Conservation (phyloP, 2,113 vertebrate genomes). For the Peucedramus taeniatus region DNA sequence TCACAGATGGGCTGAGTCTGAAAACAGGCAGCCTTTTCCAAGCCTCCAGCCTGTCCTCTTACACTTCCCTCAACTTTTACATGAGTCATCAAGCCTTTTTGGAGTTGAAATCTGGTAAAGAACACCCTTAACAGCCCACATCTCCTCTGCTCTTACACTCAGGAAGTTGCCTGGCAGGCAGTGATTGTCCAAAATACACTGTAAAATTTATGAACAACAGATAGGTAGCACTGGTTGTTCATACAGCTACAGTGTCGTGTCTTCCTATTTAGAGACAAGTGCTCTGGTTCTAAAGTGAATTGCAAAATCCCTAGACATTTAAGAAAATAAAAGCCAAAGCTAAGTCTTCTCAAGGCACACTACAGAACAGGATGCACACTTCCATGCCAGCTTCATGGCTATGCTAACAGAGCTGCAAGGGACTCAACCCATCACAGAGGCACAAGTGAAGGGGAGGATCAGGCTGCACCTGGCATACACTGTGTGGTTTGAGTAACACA, state of each 20-base stretch:
- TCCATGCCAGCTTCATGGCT: neutral
- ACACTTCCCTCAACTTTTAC: neutral
- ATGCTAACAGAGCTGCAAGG: neutral
- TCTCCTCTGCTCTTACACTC: neutral
- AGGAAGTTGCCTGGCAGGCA: neutral
- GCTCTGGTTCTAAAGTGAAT: neutral
- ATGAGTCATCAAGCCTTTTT: neutral
- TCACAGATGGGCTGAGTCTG: neutral
- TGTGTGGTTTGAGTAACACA: neutral
- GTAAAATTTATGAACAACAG: neutral
- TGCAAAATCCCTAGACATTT: neutral
- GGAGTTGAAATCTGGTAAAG: neutral
- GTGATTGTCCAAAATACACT: neutral
- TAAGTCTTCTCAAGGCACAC: neutral
- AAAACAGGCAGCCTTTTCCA: neutral
- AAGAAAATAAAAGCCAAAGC: neutral
- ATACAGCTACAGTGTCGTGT: neutral
- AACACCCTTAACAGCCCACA: neutral
- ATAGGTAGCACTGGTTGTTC: neutral
- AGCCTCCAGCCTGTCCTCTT: neutral
- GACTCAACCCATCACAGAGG: neutral
- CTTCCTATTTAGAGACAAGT: neutral
- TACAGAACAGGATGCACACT: neutral
- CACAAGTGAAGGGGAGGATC: neutral
- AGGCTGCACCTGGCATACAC: neutral